Conservation (phyloP, 1,140 invertebrate genomes). For the Mylabris phalerata region DNA sequence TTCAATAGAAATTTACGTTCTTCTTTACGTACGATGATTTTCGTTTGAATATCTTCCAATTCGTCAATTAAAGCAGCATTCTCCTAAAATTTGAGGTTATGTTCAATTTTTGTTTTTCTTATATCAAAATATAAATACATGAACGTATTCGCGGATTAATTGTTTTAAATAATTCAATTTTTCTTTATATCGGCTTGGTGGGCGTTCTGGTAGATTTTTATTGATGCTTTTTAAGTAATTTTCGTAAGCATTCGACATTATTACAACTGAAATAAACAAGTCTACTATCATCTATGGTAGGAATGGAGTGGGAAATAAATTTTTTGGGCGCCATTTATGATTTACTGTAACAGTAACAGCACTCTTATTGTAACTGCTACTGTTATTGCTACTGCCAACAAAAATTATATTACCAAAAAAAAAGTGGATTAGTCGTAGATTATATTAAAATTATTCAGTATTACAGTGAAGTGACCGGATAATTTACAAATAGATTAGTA, state of each 20-base stretch:
- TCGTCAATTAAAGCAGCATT: conserved; percentile 78
- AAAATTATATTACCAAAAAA: too few relatives aligned
- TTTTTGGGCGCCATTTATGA: too few relatives aligned
- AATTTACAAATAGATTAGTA: too few relatives aligned
- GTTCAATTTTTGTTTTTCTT: neutral
- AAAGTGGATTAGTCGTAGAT: neutral
- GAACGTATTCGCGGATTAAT: conserved; percentile 38
- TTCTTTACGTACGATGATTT: conserved; percentile 65
- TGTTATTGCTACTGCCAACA: too few relatives aligned
- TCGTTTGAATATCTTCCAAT: conserved; percentile 68
- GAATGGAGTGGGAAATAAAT: too few relatives aligned
- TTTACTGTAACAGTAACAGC: too few relatives aligned
- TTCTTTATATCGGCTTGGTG: conserved; percentile 27
- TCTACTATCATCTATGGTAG: too few relatives aligned
- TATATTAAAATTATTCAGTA: neutral
- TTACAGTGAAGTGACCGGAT: neutral
- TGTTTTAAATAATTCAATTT: conserved; percentile 37
- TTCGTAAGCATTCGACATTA: conserved; percentile 13
- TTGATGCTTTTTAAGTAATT: conserved; percentile 11
- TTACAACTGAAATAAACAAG: too few relatives aligned
- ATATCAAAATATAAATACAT: conserved; percentile 27
- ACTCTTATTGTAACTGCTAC: too few relatives aligned
- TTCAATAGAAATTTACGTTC: conserved; percentile 66
- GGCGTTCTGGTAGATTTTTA: conserved; percentile 8
- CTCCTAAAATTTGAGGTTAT: conserved; percentile 48